These are phyloP conservation scores for Dasypus novemcinctus DNA, from an alignment of 2,113 vertebrate species.

Conservation along the genomic window DNA sequence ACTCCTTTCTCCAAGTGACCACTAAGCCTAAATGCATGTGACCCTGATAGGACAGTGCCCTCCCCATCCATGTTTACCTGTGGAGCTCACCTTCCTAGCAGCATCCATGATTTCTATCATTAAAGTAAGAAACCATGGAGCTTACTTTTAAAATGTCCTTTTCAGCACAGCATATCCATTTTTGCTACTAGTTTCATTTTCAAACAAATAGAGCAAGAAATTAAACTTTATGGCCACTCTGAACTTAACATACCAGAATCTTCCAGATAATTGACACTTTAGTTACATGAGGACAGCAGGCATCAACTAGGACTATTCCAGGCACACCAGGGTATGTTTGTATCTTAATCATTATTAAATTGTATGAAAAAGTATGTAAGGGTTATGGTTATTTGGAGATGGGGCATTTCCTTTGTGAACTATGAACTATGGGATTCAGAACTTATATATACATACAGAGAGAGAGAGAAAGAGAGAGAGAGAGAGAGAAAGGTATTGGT, in stretches of 20 bases:
- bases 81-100: neutral
- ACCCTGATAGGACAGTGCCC: neutral
- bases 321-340: neutral
- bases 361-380: neutral
- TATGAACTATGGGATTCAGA: neutral
- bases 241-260: neutral
- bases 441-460: neutral
- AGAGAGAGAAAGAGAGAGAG: too few relatives aligned
- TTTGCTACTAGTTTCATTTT: constrained; percentile 12
- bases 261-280: constrained; percentile 2
- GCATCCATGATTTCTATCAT: neutral
- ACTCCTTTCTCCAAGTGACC: neutral
- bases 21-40: neutral
- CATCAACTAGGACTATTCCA: neutral
- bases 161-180: neutral
- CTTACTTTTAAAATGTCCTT: constrained; percentile 15
- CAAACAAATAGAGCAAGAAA: constrained; percentile 54
- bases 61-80: neutral
- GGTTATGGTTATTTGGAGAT: neutral
- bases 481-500: neutral
- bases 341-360: neutral
- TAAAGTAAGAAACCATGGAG: neutral
- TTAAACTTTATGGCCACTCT: neutral
- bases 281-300: neutral
- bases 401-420: neutral